Percentiles rank a stretch among this genome's conserved stretches.
Evolutionary conservation across 2,888 invertebrate genomes (phyloP).

Genomic region (Netelia inedita): DNA sequence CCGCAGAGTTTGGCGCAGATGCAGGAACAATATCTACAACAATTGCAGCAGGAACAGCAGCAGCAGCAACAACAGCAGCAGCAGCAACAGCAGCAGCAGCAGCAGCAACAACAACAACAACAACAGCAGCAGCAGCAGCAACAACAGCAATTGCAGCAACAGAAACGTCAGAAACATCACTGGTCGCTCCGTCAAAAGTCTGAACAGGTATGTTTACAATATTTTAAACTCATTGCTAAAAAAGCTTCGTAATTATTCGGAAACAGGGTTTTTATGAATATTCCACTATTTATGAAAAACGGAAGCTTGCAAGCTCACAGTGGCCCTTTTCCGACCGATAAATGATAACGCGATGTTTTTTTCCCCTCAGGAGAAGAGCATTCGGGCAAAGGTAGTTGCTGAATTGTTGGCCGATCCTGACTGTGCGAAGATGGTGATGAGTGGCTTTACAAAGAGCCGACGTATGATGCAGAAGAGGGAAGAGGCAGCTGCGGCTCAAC

Average conservation of each 20-base stretch:
- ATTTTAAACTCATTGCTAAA: neutral
- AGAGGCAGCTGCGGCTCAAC: constrained; percentile 55
- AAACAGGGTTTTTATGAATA: neutral
- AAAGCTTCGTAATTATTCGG: neutral
- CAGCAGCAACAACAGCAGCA: constrained; percentile 73
- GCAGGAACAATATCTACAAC: constrained; percentile 75
- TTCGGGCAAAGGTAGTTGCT: constrained; percentile 67
- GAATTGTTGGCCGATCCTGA: constrained; percentile 65
- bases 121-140: constrained; percentile 76
- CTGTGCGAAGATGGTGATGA: constrained; percentile 65
- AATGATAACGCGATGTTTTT: neutral
- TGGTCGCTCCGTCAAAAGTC: constrained; percentile 68
- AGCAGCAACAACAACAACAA: constrained; percentile 76
- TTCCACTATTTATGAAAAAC: too few relatives aligned
- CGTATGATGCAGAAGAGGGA: constrained; percentile 66
- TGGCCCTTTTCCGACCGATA: too few relatives aligned
- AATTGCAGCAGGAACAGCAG: constrained; percentile 72
- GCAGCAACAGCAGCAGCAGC: constrained; percentile 72
- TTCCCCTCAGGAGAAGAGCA: constrained; percentile 61
- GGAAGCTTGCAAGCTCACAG: too few relatives aligned
- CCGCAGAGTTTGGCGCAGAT: constrained; percentile 78
- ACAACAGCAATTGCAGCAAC: constrained; percentile 75
- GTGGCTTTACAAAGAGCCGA: constrained; percentile 64
- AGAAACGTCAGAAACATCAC: constrained; percentile 78
- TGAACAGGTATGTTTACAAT: constrained; percentile 65